A percentile compares a stretch with the other conserved stretches of the same genome.
Evolutionary conservation across 1,140 invertebrate species (phyloP).

Genomic region (Bombus sibiricus): DNA sequence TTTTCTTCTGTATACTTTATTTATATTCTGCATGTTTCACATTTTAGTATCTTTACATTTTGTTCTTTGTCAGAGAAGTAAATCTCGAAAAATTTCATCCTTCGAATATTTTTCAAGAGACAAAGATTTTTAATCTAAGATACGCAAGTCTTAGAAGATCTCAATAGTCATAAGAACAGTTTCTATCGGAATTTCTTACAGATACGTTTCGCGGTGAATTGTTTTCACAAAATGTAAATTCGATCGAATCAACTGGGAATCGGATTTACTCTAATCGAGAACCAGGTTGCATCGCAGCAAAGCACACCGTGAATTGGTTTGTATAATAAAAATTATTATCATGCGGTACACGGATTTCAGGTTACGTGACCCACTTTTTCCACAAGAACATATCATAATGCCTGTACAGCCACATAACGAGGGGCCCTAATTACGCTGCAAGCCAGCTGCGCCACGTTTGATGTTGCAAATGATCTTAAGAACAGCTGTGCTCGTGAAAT

Average conservation of each 20-base stretch:
- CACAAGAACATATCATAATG: conserved; percentile 39
- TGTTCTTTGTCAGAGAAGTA: too few species aligned
- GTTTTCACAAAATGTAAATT: not conserved
- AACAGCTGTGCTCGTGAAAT: conserved; percentile 25
- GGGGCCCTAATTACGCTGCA: conserved; percentile 54
- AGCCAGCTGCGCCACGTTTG: conserved; percentile 33
- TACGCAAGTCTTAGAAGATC: not conserved
- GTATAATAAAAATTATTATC: conserved; percentile 39
- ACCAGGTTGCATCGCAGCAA: not conserved
- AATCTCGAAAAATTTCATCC: too few species aligned
- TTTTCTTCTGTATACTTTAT: too few species aligned
- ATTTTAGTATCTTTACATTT: too few species aligned
- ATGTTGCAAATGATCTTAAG: conserved; percentile 50
- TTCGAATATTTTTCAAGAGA: too few species aligned
- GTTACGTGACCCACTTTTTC: conserved; percentile 48
- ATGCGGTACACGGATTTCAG: not conserved
- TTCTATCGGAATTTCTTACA: too few species aligned
- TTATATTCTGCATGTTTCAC: too few species aligned
- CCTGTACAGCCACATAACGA: conserved; percentile 45
- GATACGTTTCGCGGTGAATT: not conserved
- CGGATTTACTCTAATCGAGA: conserved; percentile 8
- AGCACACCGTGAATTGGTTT: conserved; percentile 34
- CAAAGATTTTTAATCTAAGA: not conserved
- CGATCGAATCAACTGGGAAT: not conserved
- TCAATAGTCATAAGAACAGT: too few species aligned